Evolutionary conservation across 1,140 invertebrate species (phyloP).

Genomic region (Papilio dardanus): DNA sequence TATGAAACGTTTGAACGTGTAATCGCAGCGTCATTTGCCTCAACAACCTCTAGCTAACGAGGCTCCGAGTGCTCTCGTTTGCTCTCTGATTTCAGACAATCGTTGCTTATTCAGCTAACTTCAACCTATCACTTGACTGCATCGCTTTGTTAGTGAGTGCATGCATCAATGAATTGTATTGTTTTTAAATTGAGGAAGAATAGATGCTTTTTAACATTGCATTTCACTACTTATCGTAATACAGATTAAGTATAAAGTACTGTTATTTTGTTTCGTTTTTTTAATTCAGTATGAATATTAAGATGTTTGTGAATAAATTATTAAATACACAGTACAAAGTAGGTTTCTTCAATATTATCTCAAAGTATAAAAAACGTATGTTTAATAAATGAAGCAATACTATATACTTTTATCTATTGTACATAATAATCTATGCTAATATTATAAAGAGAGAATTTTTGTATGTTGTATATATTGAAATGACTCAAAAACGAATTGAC

Average conservation of each 20-base stretch:
- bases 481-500: too few relatives aligned
- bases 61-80: slow-evolving; percentile 39
- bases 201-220: neutral
- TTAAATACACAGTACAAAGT: too few relatives aligned
- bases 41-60: slow-evolving; percentile 39
- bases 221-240: too few relatives aligned
- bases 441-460: too few relatives aligned
- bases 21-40: slow-evolving; percentile 7
- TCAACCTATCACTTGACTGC: slow-evolving; percentile 31
- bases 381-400: neutral
- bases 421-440: neutral
- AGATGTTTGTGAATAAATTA: too few relatives aligned
- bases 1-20: neutral
- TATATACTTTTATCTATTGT: neutral
- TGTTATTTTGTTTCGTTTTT: too few relatives aligned
- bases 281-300: too few relatives aligned
- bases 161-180: neutral
- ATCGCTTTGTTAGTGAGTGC: neutral
- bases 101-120: slow-evolving; percentile 38
- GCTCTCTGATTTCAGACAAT: slow-evolving; percentile 43
- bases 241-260: too few relatives aligned
- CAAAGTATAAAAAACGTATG: neutral
- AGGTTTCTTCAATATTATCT: too few relatives aligned
- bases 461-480: too few relatives aligned
- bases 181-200: neutral